Evolutionary conservation across 2,888 invertebrate genomes (phyloP), one percentile per base, ranked within the genome.

Genomic region (Norana najaformis): DNA sequence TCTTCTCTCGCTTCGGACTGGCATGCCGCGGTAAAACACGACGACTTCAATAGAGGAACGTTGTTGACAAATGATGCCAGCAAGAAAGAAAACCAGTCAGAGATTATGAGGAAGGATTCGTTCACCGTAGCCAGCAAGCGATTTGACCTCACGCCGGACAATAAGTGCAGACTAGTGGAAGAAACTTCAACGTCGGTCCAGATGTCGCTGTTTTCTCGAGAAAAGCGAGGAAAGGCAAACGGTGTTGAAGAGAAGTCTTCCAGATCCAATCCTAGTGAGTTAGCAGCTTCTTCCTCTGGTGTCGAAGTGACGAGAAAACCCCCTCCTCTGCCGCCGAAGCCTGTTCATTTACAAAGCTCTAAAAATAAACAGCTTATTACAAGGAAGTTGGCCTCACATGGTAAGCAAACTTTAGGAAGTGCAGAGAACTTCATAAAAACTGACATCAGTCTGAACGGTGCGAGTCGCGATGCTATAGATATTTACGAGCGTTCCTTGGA

Each of bases 401-500:
- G 69, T 0, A 13, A n/a, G 8, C n/a, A 13, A 30, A 8, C n/a
- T n/a, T 8, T 13, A n/a, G n/a, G 69, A 69, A n/a, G 69, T 30
- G 69, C n/a, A 69, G n/a, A 69, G 69, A 8, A 69, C n/a, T n/a
- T 35, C 35, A 85, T 20, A 35, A 85, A 35, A 16, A 5, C 18
- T 36, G 85, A 5, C 18, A 14, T 23, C 36, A 37, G 23, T 35
- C 35, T 23, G 36, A 85, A 37, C 85, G 36, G 23, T 11, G 18
- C 36, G 6, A 8, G 20, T 16, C 35, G 8, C 6, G 85, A 37
- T 6, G 37, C 8, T 2, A 20, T n/a, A 8, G 85, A 85, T 85
- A 36, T 85, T 37, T 85, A 85, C 34, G 85, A 85, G 18, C 85
- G 85, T 85, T 85, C 85, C 34, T 85, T 37, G 85, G 37, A 69